Evolutionary conservation across 2,797 vertebrate species (phyloP).

Genomic region (Microcaecilia unicolor): DNA sequence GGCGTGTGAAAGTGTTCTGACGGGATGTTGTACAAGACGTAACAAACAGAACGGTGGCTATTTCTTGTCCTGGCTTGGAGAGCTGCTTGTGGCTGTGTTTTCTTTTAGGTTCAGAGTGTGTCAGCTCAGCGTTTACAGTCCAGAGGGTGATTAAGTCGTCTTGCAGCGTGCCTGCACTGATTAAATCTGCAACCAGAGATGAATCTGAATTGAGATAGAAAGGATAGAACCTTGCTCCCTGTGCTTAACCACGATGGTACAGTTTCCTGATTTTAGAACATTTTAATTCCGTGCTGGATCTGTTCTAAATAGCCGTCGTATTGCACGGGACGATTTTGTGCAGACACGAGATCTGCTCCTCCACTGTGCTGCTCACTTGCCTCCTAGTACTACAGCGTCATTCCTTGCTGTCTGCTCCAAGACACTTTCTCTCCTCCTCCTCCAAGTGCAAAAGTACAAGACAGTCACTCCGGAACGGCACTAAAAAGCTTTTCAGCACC

Average conservation of each 20-base stretch:
- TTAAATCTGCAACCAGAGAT: slow-evolving; percentile 13
- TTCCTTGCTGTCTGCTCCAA: neutral
- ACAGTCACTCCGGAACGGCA: neutral
- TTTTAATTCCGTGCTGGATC: slow-evolving; percentile 15
- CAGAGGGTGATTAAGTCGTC: slow-evolving; percentile 17
- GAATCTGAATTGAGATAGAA: slow-evolving; percentile 19
- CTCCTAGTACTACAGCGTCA: neutral
- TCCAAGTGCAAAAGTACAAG: neutral
- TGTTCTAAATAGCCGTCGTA: too few relatives aligned
- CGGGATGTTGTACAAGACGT: neutral
- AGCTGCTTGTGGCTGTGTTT: slow-evolving; percentile 2
- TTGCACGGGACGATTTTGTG: too few relatives aligned
- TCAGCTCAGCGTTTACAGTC: slow-evolving; percentile 25
- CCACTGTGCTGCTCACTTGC: neutral
- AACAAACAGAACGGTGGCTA: slow-evolving; percentile 5
- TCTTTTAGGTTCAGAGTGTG: neutral
- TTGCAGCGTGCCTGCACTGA: slow-evolving; percentile 32
- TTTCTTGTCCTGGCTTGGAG: neutral
- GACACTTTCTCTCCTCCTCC: neutral
- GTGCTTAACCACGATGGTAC: slow-evolving; percentile 8
- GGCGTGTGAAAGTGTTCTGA: slow-evolving; percentile 16
- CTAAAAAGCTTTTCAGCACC: neutral
- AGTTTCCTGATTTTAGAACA: slow-evolving; percentile 8
- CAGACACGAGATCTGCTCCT: neutral
- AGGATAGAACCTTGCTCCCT: slow-evolving; percentile 10